phyloP scores from a whole-genome alignment of 2,113 vertebrate genomes.

The Caracal caracal region DNA sequence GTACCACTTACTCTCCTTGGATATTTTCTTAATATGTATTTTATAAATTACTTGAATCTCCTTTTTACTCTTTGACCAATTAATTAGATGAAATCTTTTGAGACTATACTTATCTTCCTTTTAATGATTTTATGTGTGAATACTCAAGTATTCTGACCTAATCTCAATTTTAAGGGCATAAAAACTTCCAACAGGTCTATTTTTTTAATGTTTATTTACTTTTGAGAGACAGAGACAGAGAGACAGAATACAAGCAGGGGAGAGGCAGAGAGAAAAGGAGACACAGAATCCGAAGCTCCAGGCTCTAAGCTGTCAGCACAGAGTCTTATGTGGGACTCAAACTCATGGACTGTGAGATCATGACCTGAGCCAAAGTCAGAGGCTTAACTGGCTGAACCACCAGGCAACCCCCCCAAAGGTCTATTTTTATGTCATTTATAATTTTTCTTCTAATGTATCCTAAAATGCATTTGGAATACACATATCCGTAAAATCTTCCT shows the following conservation, averaged over 20 bases:
- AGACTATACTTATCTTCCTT: slow-evolving; percentile 4
- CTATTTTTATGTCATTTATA: slow-evolving; percentile 46
- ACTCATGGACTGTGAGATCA: too few species aligned
- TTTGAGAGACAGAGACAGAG: too few species aligned
- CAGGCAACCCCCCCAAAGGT: not conserved
- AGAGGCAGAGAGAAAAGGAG: too few species aligned
- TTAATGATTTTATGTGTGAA: not conserved
- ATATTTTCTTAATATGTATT: not conserved
- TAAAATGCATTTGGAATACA: slow-evolving; percentile 21
- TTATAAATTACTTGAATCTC: slow-evolving; percentile 18
- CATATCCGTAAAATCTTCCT: slow-evolving; percentile 6
- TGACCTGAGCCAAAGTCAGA: too few species aligned
- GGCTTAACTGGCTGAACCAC: too few species aligned
- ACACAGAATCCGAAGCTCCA: too few species aligned
- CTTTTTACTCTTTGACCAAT: slow-evolving; percentile 12
- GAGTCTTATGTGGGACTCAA: too few species aligned
- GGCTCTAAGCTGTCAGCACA: too few species aligned
- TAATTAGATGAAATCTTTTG: slow-evolving; percentile 46
- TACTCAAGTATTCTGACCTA: not conserved
- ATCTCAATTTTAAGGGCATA: slow-evolving; percentile 30
- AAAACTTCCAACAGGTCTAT: not conserved
- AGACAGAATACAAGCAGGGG: too few species aligned
- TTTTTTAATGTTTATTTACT: not conserved
- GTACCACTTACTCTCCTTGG: not conserved
- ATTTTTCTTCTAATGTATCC: not conserved